These are phyloP conservation scores for Apostichopus japonicus DNA, from an alignment of 35 echinoderm and acorn worm genomes.

Conservation along the genomic window DNA sequence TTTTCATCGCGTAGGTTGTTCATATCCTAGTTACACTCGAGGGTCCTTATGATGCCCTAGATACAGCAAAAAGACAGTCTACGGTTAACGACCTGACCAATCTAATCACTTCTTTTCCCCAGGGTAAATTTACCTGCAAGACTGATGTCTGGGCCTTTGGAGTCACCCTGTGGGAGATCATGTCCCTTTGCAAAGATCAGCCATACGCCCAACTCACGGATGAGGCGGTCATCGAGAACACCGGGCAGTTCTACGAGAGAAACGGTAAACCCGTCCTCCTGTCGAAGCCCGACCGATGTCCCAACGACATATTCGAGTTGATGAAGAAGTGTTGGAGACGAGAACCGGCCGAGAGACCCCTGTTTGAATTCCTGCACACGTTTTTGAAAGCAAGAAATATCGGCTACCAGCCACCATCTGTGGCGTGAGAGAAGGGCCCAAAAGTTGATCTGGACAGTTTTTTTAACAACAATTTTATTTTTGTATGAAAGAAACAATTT, in stretches of 20 bases:
- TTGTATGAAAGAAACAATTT: not conserved
- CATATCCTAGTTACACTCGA: too few relatives aligned
- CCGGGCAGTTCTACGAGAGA: slow-evolving; percentile 90
- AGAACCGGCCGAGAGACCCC: slow-evolving; percentile 69
- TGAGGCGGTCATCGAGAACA: slow-evolving; percentile 96
- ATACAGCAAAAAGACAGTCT: too few relatives aligned
- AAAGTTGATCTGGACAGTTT: too few relatives aligned
- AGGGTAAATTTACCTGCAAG: slow-evolving; percentile 97
- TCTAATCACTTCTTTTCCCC: not conserved
- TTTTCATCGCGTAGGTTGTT: too few relatives aligned
- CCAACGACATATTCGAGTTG: slow-evolving; percentile 88
- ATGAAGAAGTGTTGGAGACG: slow-evolving; percentile 89
- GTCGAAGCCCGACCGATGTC: slow-evolving; percentile 73
- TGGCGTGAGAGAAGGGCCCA: not conserved
- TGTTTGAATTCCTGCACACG: slow-evolving; percentile 86
- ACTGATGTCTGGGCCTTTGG: slow-evolving; percentile 98
- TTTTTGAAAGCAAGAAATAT: slow-evolving; percentile 91
- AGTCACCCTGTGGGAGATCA: slow-evolving; percentile 96
- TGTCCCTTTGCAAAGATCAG: slow-evolving; percentile 86
- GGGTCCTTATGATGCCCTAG: too few relatives aligned
- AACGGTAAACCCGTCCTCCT: slow-evolving; percentile 72
- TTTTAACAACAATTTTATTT: not conserved
- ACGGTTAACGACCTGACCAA: too few relatives aligned
- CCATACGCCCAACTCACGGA: slow-evolving; percentile 82
- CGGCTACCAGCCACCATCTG: slow-evolving; percentile 84